Evolutionary conservation across 2,797 vertebrate species (phyloP).

Genomic region (Chiloscyllium punctatum): DNA sequence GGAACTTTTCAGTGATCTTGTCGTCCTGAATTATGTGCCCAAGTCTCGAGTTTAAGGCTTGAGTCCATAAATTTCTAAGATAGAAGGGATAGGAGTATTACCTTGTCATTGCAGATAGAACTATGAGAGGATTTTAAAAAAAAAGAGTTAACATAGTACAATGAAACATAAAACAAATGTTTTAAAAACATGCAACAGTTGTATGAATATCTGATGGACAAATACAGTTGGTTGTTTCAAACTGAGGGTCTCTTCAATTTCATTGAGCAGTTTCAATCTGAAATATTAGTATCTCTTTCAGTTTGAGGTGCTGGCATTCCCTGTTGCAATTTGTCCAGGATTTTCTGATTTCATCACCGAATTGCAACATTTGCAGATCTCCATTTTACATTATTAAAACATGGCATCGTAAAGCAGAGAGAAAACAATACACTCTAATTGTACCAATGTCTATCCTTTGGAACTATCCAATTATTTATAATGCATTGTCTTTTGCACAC

Average conservation of each 20-base stretch:
- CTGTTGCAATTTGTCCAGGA: neutral
- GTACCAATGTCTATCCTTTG: neutral
- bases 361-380: neutral
- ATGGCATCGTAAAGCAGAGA: neutral
- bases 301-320: neutral
- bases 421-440: neutral
- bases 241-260: neutral
- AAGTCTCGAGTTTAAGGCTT: neutral
- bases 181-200: neutral
- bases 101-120: neutral
- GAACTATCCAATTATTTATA: neutral
- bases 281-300: neutral
- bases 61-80: neutral
- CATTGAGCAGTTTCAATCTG: neutral
- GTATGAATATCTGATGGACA: neutral
- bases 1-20: neutral
- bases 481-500: neutral
- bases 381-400: neutral
- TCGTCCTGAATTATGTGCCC: neutral
- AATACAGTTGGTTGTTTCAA: neutral
- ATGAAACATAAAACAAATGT: neutral
- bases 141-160: neutral
- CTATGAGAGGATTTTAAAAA: neutral
- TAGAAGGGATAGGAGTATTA: neutral
- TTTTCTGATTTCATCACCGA: neutral